phyloP scores from a whole-genome alignment of 2,797 vertebrate species.

The Pseudomugil tenellus region DNA sequence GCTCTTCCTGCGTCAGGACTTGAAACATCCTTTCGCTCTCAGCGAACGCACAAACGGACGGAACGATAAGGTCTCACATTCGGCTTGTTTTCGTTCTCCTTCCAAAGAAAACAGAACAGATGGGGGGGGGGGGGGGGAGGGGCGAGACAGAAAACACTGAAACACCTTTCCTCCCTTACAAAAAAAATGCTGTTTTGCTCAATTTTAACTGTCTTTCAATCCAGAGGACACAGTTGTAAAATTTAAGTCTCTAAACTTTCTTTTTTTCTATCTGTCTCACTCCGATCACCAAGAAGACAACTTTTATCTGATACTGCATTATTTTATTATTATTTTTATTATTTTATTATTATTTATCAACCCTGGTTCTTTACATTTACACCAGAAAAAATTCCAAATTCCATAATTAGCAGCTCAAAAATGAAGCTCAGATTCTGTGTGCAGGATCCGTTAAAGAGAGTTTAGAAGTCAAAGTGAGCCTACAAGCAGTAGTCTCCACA shows the following conservation, averaged over 20 bases:
- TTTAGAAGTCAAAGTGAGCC: too few species aligned
- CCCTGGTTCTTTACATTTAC: background rate
- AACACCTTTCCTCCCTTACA: background rate
- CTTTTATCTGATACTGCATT: background rate
- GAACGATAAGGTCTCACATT: background rate
- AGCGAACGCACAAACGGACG: slow-evolving; percentile 10
- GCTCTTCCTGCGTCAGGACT: slow-evolving; percentile 68
- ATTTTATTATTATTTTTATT: too few species aligned
- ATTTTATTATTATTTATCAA: too few species aligned
- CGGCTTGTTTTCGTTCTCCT: slow-evolving; percentile 17
- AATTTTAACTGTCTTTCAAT: background rate
- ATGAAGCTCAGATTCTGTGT: background rate
- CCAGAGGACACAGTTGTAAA: background rate
- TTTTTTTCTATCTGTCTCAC: background rate
- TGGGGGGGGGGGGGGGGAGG: background rate
- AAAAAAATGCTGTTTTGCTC: background rate
- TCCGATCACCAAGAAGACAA: background rate
- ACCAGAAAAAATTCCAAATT: background rate
- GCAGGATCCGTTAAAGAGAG: background rate
- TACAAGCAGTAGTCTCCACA: too few species aligned
- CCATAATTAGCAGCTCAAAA: background rate
- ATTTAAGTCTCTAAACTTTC: background rate
- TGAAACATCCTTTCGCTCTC: slow-evolving; percentile 58
- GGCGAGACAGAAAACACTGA: background rate
- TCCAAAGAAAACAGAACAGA: background rate